These are phyloP conservation scores for Lithophane socia DNA, from an alignment of 2,888 invertebrate species.

Conservation along the genomic window DNA sequence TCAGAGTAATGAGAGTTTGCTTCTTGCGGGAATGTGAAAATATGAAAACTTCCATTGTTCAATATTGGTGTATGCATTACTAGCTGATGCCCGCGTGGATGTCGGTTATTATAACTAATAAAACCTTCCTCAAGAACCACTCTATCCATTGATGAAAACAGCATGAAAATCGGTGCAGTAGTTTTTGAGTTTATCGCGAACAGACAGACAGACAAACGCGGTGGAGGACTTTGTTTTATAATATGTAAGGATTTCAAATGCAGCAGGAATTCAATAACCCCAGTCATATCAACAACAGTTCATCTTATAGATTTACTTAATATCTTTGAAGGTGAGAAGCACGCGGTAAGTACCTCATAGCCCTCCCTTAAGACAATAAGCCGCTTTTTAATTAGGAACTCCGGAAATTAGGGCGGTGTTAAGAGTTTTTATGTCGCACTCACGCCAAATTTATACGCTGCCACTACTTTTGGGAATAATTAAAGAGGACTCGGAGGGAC, in stretches of 20 bases:
- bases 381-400: conserved; percentile 54
- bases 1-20: background rate
- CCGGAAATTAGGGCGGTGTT: conserved; percentile 34
- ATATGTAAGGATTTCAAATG: background rate
- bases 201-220: too few relatives aligned
- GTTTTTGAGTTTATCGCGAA: too few relatives aligned
- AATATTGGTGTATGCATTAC: background rate
- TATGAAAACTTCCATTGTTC: background rate
- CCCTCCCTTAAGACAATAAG: conserved; percentile 17
- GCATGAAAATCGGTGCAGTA: too few relatives aligned
- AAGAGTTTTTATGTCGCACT: conserved; percentile 46
- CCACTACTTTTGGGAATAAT: conserved; percentile 37
- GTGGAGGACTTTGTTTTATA: too few relatives aligned
- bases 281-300: background rate
- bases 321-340: background rate
- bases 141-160: too few relatives aligned
- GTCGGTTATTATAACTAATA: too few relatives aligned
- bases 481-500: conserved; percentile 28
- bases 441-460: conserved; percentile 28
- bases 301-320: conserved; percentile 13
- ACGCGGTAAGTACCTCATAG: conserved; percentile 30
- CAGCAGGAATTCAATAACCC: too few relatives aligned
- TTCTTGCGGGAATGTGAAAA: background rate
- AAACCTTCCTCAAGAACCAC: too few relatives aligned
- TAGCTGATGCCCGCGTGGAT: too few relatives aligned